These are phyloP conservation scores for Monarcha castaneiventris DNA, from an alignment of 2,113 vertebrate genomes.

Conservation along the genomic window DNA sequence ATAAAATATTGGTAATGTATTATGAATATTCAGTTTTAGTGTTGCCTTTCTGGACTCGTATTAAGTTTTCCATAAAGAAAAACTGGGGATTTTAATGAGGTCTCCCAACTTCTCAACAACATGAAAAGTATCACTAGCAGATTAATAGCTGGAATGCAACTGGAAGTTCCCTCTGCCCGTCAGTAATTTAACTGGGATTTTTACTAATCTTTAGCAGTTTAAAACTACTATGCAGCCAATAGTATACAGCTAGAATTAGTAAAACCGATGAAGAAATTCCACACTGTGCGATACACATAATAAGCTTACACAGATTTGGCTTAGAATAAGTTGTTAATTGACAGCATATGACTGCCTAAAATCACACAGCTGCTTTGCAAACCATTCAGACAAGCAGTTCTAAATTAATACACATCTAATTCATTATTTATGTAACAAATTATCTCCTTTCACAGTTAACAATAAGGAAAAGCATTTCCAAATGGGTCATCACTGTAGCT, in stretches of 20 bases:
- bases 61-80: not conserved
- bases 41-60: not conserved
- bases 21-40: not conserved
- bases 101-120: not conserved
- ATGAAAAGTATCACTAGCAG: constrained; percentile 23
- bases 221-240: not conserved
- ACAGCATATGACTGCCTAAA: constrained; percentile 53
- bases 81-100: not conserved
- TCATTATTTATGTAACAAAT: constrained; percentile 70
- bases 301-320: constrained; percentile 50
- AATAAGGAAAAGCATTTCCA: constrained; percentile 43
- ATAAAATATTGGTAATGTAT: not conserved
- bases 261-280: constrained; percentile 49
- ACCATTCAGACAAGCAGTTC: constrained; percentile 48
- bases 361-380: constrained; percentile 49
- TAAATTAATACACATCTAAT: constrained; percentile 57
- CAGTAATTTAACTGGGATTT: constrained; percentile 24
- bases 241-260: constrained; percentile 22
- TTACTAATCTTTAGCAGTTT: constrained; percentile 38
- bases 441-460: constrained; percentile 51
- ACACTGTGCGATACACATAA: constrained; percentile 9
- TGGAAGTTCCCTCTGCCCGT: not conserved
- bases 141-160: constrained; percentile 2
- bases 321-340: constrained; percentile 50
- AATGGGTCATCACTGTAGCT: constrained; percentile 20